Conservation (phyloP, 2,797 vertebrate genomes). For the Glyptemys insculpta region DNA sequence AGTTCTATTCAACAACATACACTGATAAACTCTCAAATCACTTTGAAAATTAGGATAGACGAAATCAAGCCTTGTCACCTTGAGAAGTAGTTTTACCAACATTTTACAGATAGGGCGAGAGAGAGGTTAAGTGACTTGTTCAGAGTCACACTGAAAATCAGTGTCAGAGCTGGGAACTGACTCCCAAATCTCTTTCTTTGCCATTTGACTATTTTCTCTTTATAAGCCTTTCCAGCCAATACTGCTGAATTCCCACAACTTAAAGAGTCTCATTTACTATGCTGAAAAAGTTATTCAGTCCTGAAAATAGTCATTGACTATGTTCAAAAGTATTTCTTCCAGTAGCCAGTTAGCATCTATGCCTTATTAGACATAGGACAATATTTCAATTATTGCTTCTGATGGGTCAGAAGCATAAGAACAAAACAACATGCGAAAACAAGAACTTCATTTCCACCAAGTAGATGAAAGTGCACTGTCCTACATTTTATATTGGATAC, state of each 20-base stretch:
- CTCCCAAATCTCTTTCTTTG: not conserved
- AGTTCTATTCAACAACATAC: not conserved
- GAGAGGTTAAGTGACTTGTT: not conserved
- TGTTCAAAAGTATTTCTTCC: not conserved
- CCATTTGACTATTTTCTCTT: not conserved
- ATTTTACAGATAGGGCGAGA: not conserved
- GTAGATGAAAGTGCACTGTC: not conserved
- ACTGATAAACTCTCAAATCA: not conserved
- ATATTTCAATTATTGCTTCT: not conserved
- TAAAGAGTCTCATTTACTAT: not conserved
- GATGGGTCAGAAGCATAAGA: not conserved
- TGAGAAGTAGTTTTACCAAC: not conserved
- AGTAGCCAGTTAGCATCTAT: not conserved
- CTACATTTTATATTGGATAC: not conserved
- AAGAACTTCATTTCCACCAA: fast-evolving
- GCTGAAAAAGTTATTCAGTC: not conserved
- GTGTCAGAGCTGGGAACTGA: not conserved
- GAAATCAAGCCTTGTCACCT: not conserved
- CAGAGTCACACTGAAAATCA: not conserved
- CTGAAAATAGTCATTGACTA: not conserved
- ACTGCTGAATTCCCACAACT: not conserved
- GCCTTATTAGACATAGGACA: not conserved
- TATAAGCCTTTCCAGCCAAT: not conserved
- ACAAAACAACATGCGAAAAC: not conserved
- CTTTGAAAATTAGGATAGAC: too few species aligned